A percentile compares a stretch with the other conserved stretches of the same genome.
Evolutionary conservation across 2,888 invertebrate genomes (phyloP).

Genomic region (Eilema caniola): DNA sequence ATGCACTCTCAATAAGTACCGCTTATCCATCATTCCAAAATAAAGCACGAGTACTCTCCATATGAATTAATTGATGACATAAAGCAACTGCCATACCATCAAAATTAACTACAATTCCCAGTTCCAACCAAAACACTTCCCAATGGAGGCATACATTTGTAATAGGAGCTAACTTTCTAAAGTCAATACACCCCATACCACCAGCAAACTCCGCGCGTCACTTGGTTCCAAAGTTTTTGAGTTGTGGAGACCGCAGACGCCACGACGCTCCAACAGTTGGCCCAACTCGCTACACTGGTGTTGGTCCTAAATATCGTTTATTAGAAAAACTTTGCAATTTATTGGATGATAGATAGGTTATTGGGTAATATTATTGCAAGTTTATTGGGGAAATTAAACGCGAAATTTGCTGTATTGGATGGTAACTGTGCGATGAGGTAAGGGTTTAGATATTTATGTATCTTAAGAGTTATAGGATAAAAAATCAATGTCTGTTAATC

Average conservation of each 20-base stretch:
- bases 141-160: slow-evolving; percentile 28
- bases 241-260: slow-evolving; percentile 48
- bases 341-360: slow-evolving; percentile 31
- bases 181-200: slow-evolving; percentile 46
- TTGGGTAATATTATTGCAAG: slow-evolving; percentile 20
- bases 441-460: background rate
- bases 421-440: background rate
- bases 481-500: too few species aligned
- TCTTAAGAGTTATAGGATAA: background rate
- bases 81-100: background rate
- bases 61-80: background rate
- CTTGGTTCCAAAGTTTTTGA: slow-evolving; percentile 56
- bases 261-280: slow-evolving; percentile 46
- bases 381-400: slow-evolving; percentile 22
- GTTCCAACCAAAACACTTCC: slow-evolving; percentile 18
- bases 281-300: slow-evolving; percentile 48
- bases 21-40: too few species aligned
- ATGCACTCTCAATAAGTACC: too few species aligned
- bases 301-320: slow-evolving; percentile 56
- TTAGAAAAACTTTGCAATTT: slow-evolving; percentile 64
- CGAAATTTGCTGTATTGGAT: slow-evolving; percentile 2
- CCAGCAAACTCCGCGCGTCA: slow-evolving; percentile 47
- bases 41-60: background rate
- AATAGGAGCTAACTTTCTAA: slow-evolving; percentile 52
- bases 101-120: slow-evolving; percentile 7